A percentile compares a stretch with the other conserved stretches of the same genome.
phyloP scores from a whole-genome alignment of 2,888 invertebrate genomes.

The Eupithecia dodoneata region DNA sequence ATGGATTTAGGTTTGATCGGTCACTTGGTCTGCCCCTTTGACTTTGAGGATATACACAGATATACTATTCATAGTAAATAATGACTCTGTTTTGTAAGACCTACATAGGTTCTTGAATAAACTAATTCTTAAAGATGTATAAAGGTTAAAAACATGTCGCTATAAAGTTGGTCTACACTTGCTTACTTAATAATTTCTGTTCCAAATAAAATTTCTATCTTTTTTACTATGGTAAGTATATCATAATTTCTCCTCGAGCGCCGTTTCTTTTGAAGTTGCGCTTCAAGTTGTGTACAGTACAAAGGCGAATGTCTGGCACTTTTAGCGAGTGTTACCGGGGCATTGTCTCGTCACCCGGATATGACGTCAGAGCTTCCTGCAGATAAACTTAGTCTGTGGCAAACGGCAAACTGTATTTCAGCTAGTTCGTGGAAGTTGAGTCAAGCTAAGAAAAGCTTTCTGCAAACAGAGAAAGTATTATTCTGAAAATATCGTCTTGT shows the following conservation, averaged over 20 bases:
- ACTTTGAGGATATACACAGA: background rate
- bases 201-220: background rate
- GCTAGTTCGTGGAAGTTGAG: background rate
- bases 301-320: conserved; percentile 47
- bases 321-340: conserved; percentile 46
- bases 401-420: conserved; percentile 26
- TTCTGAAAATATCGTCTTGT: background rate
- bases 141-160: background rate
- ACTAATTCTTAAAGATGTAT: background rate
- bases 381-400: conserved; percentile 42
- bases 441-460: background rate
- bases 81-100: background rate
- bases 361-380: conserved; percentile 45
- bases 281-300: conserved; percentile 43
- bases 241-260: background rate
- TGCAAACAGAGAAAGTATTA: background rate
- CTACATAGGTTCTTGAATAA: background rate
- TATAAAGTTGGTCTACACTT: background rate
- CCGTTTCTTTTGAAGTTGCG: conserved; percentile 31
- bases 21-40: background rate
- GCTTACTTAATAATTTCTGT: background rate
- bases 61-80: background rate
- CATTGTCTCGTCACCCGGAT: conserved; percentile 48
- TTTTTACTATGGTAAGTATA: background rate
- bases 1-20: too few species aligned